Conservation (phyloP, 2,797 vertebrate species). For the Sciurus vulgaris region DNA sequence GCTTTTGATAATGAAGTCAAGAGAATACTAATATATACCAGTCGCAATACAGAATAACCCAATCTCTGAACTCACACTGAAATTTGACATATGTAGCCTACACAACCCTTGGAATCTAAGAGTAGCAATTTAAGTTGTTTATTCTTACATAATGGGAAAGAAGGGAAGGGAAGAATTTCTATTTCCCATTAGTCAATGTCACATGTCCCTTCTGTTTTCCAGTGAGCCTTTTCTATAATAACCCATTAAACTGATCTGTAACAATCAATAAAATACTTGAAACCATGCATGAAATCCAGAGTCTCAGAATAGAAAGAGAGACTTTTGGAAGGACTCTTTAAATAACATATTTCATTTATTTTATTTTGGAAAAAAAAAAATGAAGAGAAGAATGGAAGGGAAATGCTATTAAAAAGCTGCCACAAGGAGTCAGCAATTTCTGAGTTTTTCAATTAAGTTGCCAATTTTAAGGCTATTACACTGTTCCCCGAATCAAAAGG, state of each 20-base stretch:
- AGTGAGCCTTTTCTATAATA: conserved; percentile 68
- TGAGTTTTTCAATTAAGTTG: conserved; percentile 85
- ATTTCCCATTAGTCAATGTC: conserved; percentile 70
- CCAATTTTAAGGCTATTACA: conserved; percentile 81
- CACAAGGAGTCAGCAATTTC: conserved; percentile 79
- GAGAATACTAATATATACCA: conserved; percentile 75
- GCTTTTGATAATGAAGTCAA: conserved; percentile 79
- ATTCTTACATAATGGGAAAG: conserved; percentile 72
- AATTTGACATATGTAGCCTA: conserved; percentile 71
- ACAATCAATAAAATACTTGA: conserved; percentile 70
- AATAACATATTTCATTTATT: conserved; percentile 62
- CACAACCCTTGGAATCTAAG: conserved; percentile 69
- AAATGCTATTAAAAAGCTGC: conserved; percentile 70
- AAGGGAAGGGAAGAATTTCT: conserved; percentile 58
- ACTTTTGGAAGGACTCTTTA: conserved; percentile 42
- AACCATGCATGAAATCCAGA: conserved; percentile 39
- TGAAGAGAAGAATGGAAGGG: conserved; percentile 51
- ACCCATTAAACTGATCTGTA: conserved; percentile 63
- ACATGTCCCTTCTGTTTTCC: conserved; percentile 50
- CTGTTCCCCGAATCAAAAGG: conserved; percentile 59
- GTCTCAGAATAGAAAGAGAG: conserved; percentile 54
- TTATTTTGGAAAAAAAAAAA: conserved; percentile 30
- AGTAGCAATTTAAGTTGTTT: conserved; percentile 73
- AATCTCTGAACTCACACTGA: conserved; percentile 69
- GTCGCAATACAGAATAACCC: conserved; percentile 41